Base-by-base conservation (phyloP, 2,797 vertebrate species). In the Peromyscus melanophrys region DNA sequence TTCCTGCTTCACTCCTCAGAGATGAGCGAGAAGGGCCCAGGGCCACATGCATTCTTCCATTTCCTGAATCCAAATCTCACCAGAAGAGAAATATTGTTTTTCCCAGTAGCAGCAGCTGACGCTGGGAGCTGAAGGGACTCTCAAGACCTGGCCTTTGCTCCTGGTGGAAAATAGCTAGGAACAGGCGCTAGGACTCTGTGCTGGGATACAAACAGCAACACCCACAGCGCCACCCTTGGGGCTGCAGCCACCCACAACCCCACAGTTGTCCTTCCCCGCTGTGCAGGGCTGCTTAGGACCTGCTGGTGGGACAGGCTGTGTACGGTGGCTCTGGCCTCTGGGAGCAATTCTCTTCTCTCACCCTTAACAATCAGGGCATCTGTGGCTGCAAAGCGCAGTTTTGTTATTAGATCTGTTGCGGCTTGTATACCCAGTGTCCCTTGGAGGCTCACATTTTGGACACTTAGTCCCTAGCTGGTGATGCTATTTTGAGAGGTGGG, bases 91-190 rank as follows among this genome's bases (percentile, higher is more conserved):
- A 86, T 49, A 52, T 34, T 52, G 78, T 63, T 88, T 59, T 84
- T 76, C 84, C 76, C 90, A 67, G 17, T 34, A 76, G 90, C 21
- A 83, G 37, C 25, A 73, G 43, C 31, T 75, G 78, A 63, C 13
- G 49, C 49, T 55, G 65, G 97, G 65, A 65, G 84, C 29, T 10
- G 16, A 83, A 80, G 89, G 29, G 57, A 29, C 65, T 57, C 65
- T 89, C 37, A 69, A 65, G 65, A 82, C 69, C 52, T 89, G 96
- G 83, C 57, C 85, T 37, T 92, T 80, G 95, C n/a, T 93, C 76
- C 95, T 82, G 61, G 80, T 87, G 89, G 85, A 90, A 96, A 96
- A 94, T 21, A 90, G 96, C 63, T 71, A 84, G 52, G 37, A 69
- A 76, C 27, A n/a, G 96, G 97, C 88, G 7, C 67, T 61, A 59